Evolutionary conservation across 2,888 invertebrate species (phyloP).

Genomic region (Apoda limacodes): DNA sequence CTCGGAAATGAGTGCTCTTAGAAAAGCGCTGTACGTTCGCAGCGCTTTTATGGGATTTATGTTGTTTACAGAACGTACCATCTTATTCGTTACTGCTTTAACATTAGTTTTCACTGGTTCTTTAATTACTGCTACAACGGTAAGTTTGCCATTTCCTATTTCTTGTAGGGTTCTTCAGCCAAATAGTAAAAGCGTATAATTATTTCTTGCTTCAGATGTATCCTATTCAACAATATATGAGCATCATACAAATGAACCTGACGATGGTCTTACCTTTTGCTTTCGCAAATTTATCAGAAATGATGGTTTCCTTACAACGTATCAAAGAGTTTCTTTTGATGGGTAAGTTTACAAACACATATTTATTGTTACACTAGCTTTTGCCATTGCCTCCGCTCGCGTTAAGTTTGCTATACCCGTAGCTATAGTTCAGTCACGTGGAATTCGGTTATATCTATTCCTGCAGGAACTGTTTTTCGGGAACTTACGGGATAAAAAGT

Average conservation of each 20-base stretch:
- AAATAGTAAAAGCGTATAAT: too few species aligned
- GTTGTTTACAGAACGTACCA: constrained; percentile 78
- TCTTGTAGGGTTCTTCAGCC: too few species aligned
- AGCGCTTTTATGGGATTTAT: constrained; percentile 77
- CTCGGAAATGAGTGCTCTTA: constrained; percentile 66
- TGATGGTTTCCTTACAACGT: constrained; percentile 67
- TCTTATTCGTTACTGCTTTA: constrained; percentile 74
- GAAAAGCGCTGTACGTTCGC: constrained; percentile 71
- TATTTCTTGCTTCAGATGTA: constrained; percentile 69
- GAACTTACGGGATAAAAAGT: too few species aligned
- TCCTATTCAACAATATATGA: constrained; percentile 70
- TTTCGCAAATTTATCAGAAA: constrained; percentile 67
- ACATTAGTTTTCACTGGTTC: constrained; percentile 41
- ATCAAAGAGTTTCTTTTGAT: constrained; percentile 67
- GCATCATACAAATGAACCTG: constrained; percentile 66
- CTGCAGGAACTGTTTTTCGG: too few species aligned
- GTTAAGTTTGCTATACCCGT: too few species aligned
- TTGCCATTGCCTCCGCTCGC: too few species aligned
- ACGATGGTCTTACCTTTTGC: constrained; percentile 68
- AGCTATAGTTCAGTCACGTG: too few species aligned
- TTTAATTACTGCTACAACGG: constrained; percentile 48
- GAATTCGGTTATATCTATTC: too few species aligned
- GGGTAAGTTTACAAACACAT: too few species aligned
- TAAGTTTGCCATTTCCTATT: too few species aligned
- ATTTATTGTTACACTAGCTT: too few species aligned